Evolutionary conservation across 2,797 vertebrate species (phyloP).

Genomic region (Hapalemur alaotrensis): DNA sequence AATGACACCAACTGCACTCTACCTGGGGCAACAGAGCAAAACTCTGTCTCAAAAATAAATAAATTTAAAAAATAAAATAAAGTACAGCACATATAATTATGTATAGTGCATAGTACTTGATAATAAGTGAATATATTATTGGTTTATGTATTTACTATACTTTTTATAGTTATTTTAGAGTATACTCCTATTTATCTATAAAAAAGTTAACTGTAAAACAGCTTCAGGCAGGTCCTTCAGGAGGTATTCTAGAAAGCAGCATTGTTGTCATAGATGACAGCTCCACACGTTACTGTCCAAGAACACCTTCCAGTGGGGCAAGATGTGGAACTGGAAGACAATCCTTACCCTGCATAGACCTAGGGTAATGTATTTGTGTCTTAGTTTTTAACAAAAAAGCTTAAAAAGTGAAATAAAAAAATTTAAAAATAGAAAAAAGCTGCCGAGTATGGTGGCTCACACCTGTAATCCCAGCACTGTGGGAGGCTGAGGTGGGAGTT

Average conservation of each 20-base stretch:
- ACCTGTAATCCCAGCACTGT: neutral
- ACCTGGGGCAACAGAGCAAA: too few species aligned
- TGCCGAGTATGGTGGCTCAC: neutral
- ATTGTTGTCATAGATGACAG: neutral
- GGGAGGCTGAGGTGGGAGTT: neutral
- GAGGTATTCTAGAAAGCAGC: neutral
- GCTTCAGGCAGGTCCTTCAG: neutral
- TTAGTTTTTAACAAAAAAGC: neutral
- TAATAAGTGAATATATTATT: neutral
- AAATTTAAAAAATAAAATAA: too few species aligned
- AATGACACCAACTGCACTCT: too few species aligned
- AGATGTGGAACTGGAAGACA: neutral
- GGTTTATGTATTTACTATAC: neutral
- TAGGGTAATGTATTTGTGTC: neutral
- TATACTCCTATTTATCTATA: neutral
- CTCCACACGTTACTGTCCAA: neutral
- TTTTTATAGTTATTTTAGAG: neutral
- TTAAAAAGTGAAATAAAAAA: neutral
- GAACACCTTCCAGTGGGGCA: neutral
- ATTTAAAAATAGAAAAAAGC: neutral
- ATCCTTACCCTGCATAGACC: neutral
- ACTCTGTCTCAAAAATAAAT: too few species aligned
- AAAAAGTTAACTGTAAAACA: neutral
- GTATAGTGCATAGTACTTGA: neutral
- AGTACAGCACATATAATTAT: neutral